Percentiles rank a stretch among this genome's conserved stretches.
Evolutionary conservation across 2,888 invertebrate genomes (phyloP).

Genomic region (Heliconius aoede): DNA sequence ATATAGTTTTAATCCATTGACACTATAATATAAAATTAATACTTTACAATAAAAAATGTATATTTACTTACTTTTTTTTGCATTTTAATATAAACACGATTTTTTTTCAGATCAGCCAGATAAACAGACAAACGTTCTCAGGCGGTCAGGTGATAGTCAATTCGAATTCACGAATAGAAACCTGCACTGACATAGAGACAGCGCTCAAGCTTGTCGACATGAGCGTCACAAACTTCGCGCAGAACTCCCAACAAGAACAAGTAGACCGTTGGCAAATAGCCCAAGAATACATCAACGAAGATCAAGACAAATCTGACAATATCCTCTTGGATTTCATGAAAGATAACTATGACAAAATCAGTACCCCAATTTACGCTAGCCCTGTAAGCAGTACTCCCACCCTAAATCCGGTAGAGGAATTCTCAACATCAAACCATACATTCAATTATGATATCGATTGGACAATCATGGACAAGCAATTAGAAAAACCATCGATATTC

Average conservation of each 20-base stretch:
- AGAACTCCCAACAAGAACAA: conserved; percentile 57
- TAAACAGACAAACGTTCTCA: conserved; percentile 66
- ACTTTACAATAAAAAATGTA: too few species aligned
- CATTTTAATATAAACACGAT: too few species aligned
- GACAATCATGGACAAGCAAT: conserved; percentile 40
- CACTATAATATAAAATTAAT: too few species aligned
- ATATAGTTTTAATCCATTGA: too few species aligned
- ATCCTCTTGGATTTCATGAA: conserved; percentile 25
- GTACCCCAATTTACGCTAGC: conserved; percentile 6
- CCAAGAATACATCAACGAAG: conserved; percentile 56
- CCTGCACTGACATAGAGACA: conserved; percentile 52
- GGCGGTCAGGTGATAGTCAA: conserved; percentile 71
- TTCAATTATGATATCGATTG: conserved; percentile 31
- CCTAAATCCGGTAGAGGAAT: conserved; percentile 30
- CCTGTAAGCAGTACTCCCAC: conserved; percentile 4
- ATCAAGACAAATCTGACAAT: conserved; percentile 51
- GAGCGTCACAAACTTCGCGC: conserved; percentile 58
- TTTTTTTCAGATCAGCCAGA: conserved; percentile 48
- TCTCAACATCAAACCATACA: conserved; percentile 20
- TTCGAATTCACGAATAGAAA: conserved; percentile 31
- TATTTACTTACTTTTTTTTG: too few species aligned
- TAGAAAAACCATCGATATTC: conserved; percentile 50
- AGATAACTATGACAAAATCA: neutral
- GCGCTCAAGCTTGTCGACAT: conserved; percentile 56
- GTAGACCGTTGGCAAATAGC: conserved; percentile 57